Base-by-base conservation (phyloP, 2,113 vertebrate genomes). In the Dicerorhinus sumatrensis region DNA sequence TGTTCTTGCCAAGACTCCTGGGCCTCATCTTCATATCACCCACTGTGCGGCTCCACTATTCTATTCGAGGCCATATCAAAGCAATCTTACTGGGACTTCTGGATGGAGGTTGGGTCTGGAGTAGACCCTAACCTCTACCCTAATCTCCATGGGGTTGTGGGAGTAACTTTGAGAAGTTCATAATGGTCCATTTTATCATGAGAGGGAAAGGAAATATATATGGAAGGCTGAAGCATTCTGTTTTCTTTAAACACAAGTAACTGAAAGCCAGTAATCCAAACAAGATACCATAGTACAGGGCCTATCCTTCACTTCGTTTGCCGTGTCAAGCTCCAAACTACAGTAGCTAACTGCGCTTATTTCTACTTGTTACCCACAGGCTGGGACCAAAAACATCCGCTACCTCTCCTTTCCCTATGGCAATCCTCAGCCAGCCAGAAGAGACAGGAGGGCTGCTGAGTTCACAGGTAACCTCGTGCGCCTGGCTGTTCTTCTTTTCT, bases 361-460 rank as follows among this genome's bases (percentile, higher is more conserved):
- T 85, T 98, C 94, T 79, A 69, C 21, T 98, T 98, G 27, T 89
- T 92, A 3, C 63, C 12, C 8, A 33, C 94, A 99, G 99, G 96
- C 84, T 48, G 96, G 92, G 6, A 58, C 91, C 77, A 95, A 1
- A 0, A 98, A 97, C 6, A 85, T 98, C 18, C 98, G 97, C n/a
- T 99, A 99, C 97, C 97, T 99, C 42, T 99, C 99, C 51, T 97
- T 99, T 87, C 99, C 98, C 2, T 98, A 98, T 51, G 84, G 97
- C 54, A 79, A 84, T 7, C 23, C 36, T 9, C 97, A 85, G 72
- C 23, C 76, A 3, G 21, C 27, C 0, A 85, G 97, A 81, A 93
- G 82, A 77, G 95, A 95, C 29, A 1, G 12, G 42, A 95, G 95
- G 23, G 91, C 12, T 11, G 96, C 96, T 17, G 97, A 97, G 39